These are phyloP conservation scores for Trichogramma pretiosum DNA, from an alignment of 1,140 invertebrate species.

Conservation along the genomic window DNA sequence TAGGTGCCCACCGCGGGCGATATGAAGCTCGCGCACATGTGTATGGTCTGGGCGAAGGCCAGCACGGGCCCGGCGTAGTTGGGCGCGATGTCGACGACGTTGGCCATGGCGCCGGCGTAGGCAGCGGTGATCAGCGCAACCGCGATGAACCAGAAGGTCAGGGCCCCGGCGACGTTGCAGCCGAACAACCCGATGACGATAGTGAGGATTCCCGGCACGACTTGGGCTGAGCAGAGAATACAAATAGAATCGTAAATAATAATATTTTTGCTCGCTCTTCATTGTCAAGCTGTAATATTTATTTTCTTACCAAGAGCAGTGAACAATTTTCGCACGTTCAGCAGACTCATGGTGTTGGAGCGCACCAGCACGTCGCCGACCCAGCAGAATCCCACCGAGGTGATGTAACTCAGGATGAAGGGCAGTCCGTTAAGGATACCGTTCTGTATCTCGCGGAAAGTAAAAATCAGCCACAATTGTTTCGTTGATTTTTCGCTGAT, in stretches of 20 bases:
- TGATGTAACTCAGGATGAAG: constrained; percentile 61
- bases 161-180: constrained; percentile 50
- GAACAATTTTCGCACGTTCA: constrained; percentile 59
- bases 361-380: constrained; percentile 57
- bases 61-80: constrained; percentile 63
- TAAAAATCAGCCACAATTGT: constrained; percentile 10
- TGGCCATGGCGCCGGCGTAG: constrained; percentile 69
- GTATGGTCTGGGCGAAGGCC: constrained; percentile 66
- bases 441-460: constrained; percentile 44
- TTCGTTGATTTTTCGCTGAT: background rate
- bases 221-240: constrained; percentile 48
- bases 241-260: constrained; percentile 3
- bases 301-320: constrained; percentile 50
- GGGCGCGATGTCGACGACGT: constrained; percentile 63
- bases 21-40: constrained; percentile 65
- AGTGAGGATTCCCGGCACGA: constrained; percentile 59
- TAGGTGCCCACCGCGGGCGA: constrained; percentile 56
- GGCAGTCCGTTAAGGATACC: constrained; percentile 57
- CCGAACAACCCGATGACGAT: constrained; percentile 58
- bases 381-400: constrained; percentile 62
- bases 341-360: constrained; percentile 50
- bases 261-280: background rate
- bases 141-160: constrained; percentile 59
- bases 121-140: constrained; percentile 64
- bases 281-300: background rate